Percentiles rank a stretch among this genome's conserved stretches.
Evolutionary conservation across 1,140 invertebrate genomes (phyloP).

Genomic region (Sitobion miscanthi): DNA sequence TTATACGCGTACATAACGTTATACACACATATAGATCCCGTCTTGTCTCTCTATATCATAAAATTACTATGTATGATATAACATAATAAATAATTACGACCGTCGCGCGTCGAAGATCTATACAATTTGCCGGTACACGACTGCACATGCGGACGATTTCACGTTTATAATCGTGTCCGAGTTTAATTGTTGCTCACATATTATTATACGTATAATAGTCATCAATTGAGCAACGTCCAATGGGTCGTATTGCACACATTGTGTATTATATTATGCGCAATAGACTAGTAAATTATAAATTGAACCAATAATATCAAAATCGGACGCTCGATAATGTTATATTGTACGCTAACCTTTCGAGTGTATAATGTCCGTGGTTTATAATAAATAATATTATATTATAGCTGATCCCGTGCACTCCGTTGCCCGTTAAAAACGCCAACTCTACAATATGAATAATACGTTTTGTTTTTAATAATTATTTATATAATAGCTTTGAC

Average conservation of each 20-base stretch:
- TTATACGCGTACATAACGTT: too few species aligned
- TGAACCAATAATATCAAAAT: neutral
- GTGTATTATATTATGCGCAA: neutral
- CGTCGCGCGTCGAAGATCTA: neutral
- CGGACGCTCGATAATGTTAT: neutral
- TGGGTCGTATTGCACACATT: neutral
- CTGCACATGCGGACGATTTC: neutral
- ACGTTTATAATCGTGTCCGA: slow-evolving; percentile 4
- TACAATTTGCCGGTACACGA: neutral
- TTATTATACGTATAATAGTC: neutral
- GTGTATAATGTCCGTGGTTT: neutral
- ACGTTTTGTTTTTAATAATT: too few species aligned
- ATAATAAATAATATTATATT: too few species aligned
- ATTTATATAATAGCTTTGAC: too few species aligned
- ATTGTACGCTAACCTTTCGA: neutral
- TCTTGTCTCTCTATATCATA: neutral
- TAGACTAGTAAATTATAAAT: neutral
- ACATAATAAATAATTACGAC: neutral
- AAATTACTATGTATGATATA: neutral
- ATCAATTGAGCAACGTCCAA: neutral
- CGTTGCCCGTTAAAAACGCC: too few species aligned
- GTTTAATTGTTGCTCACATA: neutral
- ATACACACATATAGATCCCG: neutral
- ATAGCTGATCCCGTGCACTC: too few species aligned
- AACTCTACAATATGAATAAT: too few species aligned